phyloP scores from a whole-genome alignment of 1,140 invertebrate genomes.

The Acromyrmex charruanus region DNA sequence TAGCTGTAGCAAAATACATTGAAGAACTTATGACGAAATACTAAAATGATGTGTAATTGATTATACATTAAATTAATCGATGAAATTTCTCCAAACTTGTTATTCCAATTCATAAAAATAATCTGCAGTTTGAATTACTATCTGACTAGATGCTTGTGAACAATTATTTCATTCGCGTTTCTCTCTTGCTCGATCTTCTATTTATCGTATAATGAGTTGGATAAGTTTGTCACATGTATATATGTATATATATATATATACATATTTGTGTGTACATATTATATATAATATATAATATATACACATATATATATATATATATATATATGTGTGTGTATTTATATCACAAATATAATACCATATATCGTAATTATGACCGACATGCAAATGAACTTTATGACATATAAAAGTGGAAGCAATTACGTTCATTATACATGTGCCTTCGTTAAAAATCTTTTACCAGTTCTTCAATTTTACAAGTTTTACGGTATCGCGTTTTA shows the following conservation, averaged over 20 bases:
- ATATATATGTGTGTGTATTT: background rate
- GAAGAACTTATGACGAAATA: background rate
- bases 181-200: background rate
- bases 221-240: background rate
- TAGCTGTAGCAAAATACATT: background rate
- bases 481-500: slow-evolving; percentile 17
- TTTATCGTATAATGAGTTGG: background rate
- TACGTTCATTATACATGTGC: background rate
- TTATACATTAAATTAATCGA: background rate
- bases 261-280: too few relatives aligned
- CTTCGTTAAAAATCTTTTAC: slow-evolving; percentile 28
- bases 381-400: slow-evolving; percentile 28
- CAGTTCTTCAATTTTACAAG: slow-evolving; percentile 21
- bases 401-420: slow-evolving; percentile 10
- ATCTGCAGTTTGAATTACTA: background rate
- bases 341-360: background rate
- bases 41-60: background rate
- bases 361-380: too few relatives aligned
- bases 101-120: background rate
- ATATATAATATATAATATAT: too few relatives aligned
- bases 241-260: too few relatives aligned
- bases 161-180: background rate
- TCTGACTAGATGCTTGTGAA: background rate
- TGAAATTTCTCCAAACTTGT: background rate
- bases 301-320: too few relatives aligned